phyloP scores from a whole-genome alignment of 2,888 invertebrate genomes.

The Meiosimyza decipiens region DNA sequence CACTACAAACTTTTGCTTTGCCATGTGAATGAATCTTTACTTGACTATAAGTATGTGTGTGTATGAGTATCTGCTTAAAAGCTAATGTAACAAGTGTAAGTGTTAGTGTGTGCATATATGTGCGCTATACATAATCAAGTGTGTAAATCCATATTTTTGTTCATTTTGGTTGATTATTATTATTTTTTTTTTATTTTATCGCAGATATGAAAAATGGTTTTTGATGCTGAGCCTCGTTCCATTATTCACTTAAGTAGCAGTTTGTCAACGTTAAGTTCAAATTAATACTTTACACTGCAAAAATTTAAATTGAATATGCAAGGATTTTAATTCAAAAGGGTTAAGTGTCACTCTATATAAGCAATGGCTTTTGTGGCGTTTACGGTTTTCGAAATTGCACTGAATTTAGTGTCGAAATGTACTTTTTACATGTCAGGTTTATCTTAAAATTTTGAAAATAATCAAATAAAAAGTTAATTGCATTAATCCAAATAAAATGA shows the following conservation, averaged over 20 bases:
- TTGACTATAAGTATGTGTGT: not conserved
- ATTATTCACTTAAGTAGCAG: not conserved
- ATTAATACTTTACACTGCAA: not conserved
- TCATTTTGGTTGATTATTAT: not conserved
- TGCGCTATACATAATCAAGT: slow-evolving; percentile 11
- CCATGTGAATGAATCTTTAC: not conserved
- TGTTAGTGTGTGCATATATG: not conserved
- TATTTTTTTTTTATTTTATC: not conserved
- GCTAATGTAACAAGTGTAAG: not conserved
- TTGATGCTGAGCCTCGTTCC: not conserved
- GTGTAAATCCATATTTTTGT: slow-evolving; percentile 19
- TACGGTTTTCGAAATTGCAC: too few species aligned
- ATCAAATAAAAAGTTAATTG: too few species aligned
- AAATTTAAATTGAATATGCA: not conserved
- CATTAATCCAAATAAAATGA: too few species aligned
- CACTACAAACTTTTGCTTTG: too few species aligned
- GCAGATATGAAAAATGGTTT: too few species aligned
- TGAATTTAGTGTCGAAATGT: too few species aligned
- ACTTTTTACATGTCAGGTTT: too few species aligned
- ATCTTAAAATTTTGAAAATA: too few species aligned
- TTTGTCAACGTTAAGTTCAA: not conserved
- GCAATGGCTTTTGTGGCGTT: too few species aligned
- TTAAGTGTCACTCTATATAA: too few species aligned
- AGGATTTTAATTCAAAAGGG: too few species aligned
- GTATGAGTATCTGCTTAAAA: not conserved